A percentile compares a stretch with the other conserved stretches of the same genome.
Evolutionary conservation across 2,888 invertebrate species (phyloP).

Genomic region (Tyria jacobaeae): DNA sequence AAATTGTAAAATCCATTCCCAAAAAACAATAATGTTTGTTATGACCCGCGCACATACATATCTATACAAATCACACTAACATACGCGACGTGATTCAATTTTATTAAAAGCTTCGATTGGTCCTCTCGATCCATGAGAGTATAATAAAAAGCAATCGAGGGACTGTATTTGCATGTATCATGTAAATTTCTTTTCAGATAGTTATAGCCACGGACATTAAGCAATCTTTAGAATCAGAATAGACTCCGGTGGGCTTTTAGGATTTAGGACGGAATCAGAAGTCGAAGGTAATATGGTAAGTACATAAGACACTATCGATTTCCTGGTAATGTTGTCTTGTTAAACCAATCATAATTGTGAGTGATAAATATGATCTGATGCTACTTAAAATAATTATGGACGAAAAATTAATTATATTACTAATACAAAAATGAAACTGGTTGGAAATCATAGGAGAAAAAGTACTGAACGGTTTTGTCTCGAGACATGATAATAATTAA

Average conservation of each 20-base stretch:
- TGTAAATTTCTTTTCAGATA: constrained; percentile 8
- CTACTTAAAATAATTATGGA: no score
- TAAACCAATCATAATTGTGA: no score
- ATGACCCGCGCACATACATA: constrained; percentile 4
- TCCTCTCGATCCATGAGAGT: not conserved
- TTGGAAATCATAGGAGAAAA: no score
- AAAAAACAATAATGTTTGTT: not conserved
- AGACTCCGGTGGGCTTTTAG: not conserved
- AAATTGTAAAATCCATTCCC: constrained; percentile 3
- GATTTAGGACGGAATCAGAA: not conserved
- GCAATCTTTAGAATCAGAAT: constrained; percentile 2
- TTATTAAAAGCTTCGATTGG: constrained; percentile 4
- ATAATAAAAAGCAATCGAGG: constrained; percentile 8
- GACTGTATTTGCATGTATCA: constrained; percentile 4
- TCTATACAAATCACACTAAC: constrained; percentile 6
- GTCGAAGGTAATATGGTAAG: not conserved
- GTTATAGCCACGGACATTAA: constrained; percentile 1
- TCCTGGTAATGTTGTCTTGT: no score
- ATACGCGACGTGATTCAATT: constrained; percentile 7
- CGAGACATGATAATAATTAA: no score
- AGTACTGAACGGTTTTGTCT: no score
- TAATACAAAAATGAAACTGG: no score
- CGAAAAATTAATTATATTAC: no score
- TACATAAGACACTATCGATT: not conserved
- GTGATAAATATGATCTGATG: no score